Conservation (phyloP, 1,140 invertebrate species). For the Matsumurasca onukii region DNA sequence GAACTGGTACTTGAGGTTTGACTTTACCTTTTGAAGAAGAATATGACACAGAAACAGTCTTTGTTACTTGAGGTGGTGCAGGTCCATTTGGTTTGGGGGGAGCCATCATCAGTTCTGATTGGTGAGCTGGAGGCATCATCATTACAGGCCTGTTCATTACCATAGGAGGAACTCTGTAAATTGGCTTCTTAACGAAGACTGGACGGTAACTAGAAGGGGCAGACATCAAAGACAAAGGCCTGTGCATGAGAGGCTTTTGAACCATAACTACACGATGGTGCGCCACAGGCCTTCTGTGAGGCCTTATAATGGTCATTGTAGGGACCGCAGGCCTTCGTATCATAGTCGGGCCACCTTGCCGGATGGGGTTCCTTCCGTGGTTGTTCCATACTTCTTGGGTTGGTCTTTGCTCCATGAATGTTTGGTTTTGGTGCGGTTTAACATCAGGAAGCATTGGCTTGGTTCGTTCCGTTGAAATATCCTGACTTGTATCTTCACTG, state of each 20-base stretch:
- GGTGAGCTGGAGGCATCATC: conserved; percentile 11
- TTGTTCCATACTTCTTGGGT: not conserved
- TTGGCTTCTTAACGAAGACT: conserved; percentile 37
- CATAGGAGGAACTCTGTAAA: conserved; percentile 30
- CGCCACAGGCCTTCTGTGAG: conserved; percentile 18
- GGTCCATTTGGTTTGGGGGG: not conserved
- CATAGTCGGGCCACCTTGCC: not conserved
- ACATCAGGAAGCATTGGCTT: not conserved
- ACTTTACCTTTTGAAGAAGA: conserved; percentile 31
- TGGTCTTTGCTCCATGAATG: not conserved
- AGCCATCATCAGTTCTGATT: not conserved
- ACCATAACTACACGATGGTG: conserved; percentile 21
- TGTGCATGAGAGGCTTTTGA: conserved; percentile 27
- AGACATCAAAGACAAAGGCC: conserved; percentile 28
- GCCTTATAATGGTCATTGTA: conserved; percentile 31
- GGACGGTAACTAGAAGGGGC: conserved; percentile 30
- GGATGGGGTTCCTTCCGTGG: not conserved
- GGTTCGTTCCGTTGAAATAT: not conserved
- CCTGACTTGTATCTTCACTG: conserved; percentile 32
- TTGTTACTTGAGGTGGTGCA: conserved; percentile 18
- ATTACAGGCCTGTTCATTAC: conserved; percentile 1
- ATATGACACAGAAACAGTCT: conserved; percentile 35
- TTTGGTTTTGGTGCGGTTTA: not conserved
- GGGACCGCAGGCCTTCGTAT: conserved; percentile 3
- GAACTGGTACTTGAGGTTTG: not conserved